Evolutionary conservation across 1,140 invertebrate genomes (phyloP), one percentile per base, ranked within the genome.

Genomic region (Aricia agestis): DNA sequence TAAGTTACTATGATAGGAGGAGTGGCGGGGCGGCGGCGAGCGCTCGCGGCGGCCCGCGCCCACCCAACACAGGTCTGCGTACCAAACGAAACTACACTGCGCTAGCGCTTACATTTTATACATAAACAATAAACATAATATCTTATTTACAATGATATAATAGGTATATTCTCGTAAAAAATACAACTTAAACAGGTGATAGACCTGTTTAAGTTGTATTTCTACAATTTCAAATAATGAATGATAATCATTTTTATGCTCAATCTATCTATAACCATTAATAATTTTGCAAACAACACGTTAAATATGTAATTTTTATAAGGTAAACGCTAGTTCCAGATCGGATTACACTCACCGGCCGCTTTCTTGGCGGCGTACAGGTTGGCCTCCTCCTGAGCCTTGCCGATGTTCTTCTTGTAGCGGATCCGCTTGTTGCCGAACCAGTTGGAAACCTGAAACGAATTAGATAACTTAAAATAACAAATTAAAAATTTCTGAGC

Each of bases 381-480:
- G 92, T 99, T 99, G 52, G 99, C 99, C 93, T 99, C 99, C 93
- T 99, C 99, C 92, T 99, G 98, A 70, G 99, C 98, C 93, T 99
- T 99, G 76, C 98, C 98, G 77, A 99, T 99, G 92, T 99, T 99
- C 93, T 99, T 99, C 95, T 99, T 99, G 93, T 99, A 99, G 84
- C 99, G 96, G 93, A 99, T 99, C 86, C 99, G 95, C 91, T 99
- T 99, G 93, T 99, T 99, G 76, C 99, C 99, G 91, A 99, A 99
- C 99, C 99, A 99, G 94, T 98, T 98, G 71, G 97, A 98, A 70
- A 98, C 97, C 96, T 98, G 93, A 0, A 72, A 42, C 19, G 42
- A 36, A 36, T 36, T 7, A 36, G 36, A 5, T 5, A 36, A 36
- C 2, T 36, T 36, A 36, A 36, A 36, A 36, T 36, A 7, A 36